These are phyloP conservation scores for Balaeniceps rex DNA, from an alignment of 2,113 vertebrate species.

Conservation along the genomic window DNA sequence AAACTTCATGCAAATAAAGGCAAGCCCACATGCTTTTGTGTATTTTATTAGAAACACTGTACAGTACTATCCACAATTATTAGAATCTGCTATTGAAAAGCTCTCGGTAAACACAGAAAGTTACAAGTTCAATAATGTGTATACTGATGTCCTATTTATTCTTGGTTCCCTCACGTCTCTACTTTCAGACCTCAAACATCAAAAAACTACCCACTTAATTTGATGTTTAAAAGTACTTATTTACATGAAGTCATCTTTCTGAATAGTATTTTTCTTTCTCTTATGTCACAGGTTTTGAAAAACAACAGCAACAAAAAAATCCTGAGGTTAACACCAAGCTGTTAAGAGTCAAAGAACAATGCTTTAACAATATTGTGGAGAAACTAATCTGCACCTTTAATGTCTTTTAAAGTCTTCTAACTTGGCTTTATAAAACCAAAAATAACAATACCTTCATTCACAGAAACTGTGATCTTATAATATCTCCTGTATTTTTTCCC, in stretches of 20 bases:
- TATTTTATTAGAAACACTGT: neutral
- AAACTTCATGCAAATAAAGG: neutral
- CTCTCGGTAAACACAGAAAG: neutral
- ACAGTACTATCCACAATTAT: neutral
- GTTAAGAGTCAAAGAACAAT: neutral
- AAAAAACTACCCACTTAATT: neutral
- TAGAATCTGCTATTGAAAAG: neutral
- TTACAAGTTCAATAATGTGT: neutral
- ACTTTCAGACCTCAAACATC: neutral
- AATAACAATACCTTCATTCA: neutral
- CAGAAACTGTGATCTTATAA: neutral
- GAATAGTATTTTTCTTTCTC: neutral
- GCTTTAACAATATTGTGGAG: neutral
- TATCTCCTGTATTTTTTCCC: neutral
- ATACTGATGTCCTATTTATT: neutral
- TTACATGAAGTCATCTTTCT: neutral
- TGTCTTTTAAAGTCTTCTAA: neutral
- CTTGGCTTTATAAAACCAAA: neutral
- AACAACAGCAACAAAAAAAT: neutral
- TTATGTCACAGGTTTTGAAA: neutral
- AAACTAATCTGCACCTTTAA: neutral
- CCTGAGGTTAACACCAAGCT: neutral
- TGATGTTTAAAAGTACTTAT: neutral
- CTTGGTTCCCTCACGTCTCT: neutral
- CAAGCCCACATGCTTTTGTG: neutral